A percentile compares a stretch with the other conserved stretches of the same genome.
Conservation (phyloP, 2,888 invertebrate species). For the Lycophotia porphyrea region DNA sequence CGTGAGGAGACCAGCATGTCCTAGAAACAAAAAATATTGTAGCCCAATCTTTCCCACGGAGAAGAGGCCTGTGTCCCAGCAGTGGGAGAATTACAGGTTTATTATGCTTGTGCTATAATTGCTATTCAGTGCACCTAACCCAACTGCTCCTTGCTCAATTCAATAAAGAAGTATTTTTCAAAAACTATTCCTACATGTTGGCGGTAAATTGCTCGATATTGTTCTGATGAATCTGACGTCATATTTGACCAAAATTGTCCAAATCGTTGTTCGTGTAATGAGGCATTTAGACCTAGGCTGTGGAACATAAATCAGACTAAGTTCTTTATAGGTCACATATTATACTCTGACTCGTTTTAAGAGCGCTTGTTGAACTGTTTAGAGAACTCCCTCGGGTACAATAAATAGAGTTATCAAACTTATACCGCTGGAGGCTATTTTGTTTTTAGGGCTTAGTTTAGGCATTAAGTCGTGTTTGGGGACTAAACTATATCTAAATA, state of each 20-base stretch:
- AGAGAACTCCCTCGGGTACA: conserved; percentile 5
- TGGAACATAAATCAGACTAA: conserved; percentile 7
- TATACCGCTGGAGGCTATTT: conserved; percentile 8
- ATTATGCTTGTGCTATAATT: too few species aligned
- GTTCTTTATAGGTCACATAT: conserved; percentile 12
- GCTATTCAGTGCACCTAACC: too few species aligned
- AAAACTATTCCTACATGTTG: not conserved
- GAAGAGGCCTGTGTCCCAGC: too few species aligned
- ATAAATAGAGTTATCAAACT: conserved; percentile 23
- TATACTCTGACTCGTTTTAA: conserved; percentile 7
- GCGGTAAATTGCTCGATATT: not conserved
- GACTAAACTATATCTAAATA: not conserved
- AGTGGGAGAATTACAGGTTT: too few species aligned
- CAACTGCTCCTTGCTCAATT: too few species aligned
- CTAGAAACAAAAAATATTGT: too few species aligned
- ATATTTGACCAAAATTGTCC: not conserved
- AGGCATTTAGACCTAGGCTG: not conserved
- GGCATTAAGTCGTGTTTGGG: not conserved
- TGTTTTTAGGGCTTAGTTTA: conserved; percentile 16
- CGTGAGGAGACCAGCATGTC: too few species aligned
- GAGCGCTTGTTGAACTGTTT: conserved; percentile 17
- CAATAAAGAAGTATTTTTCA: too few species aligned
- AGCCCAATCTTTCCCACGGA: too few species aligned
- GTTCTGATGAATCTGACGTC: not conserved
- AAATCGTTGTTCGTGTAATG: not conserved